Conservation (phyloP, 1,140 invertebrate species). For the Amyelois transitella region DNA sequence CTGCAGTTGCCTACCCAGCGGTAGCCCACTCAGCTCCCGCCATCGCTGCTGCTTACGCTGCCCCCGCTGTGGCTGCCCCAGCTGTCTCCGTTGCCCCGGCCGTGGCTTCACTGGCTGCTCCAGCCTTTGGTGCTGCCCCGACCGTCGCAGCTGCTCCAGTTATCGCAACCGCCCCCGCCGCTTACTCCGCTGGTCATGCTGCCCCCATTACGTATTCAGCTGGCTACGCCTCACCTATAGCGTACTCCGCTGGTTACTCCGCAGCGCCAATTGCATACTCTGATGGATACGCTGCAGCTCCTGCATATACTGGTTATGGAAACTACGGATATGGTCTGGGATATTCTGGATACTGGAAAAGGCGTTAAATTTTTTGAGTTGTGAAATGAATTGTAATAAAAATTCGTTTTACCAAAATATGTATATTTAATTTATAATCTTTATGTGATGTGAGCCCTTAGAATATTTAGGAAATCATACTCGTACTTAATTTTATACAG, state of each 20-base stretch:
- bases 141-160: not conserved
- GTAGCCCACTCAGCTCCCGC: not conserved
- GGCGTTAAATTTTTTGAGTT: not conserved
- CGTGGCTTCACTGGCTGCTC: not conserved
- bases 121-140: not conserved
- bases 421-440: too few species aligned
- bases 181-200: not conserved
- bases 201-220: not conserved
- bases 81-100: not conserved
- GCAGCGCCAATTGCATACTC: constrained; percentile 12
- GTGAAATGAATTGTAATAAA: not conserved
- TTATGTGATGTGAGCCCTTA: too few species aligned
- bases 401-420: not conserved
- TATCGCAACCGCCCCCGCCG: not conserved
- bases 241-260: constrained; percentile 1
- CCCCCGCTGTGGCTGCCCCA: not conserved
- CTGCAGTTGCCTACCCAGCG: not conserved
- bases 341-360: not conserved
- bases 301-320: not conserved
- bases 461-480: too few species aligned
- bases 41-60: not conserved
- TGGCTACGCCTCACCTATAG: not conserved
- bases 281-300: constrained; percentile 2
- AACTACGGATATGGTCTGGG: constrained; percentile 4
- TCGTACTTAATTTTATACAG: too few species aligned